Percentiles rank a stretch among this genome's conserved stretches.
phyloP scores from a whole-genome alignment of 2,797 vertebrate genomes.

The Cuculus canorus region DNA sequence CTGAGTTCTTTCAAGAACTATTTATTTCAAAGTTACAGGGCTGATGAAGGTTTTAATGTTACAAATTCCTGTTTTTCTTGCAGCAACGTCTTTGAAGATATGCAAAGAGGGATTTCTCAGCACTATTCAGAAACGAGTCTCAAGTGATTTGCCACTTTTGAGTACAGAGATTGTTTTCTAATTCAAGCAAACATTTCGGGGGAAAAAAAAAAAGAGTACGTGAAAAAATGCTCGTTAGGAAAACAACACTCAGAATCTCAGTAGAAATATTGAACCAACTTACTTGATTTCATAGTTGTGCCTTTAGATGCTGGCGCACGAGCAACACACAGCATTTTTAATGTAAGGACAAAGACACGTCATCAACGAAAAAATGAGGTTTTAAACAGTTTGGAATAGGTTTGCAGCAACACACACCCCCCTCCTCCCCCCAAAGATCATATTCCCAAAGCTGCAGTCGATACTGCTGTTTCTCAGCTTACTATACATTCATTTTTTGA shows the following conservation, averaged over 20 bases:
- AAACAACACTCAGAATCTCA: neutral
- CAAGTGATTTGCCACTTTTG: constrained; percentile 40
- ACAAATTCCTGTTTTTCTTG: constrained; percentile 40
- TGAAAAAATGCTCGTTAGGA: constrained; percentile 21
- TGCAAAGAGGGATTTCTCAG: constrained; percentile 53
- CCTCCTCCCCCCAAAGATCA: neutral
- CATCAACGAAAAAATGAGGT: neutral
- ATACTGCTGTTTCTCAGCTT: neutral
- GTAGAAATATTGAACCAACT: neutral
- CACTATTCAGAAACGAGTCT: constrained; percentile 8
- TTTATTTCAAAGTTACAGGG: constrained; percentile 29
- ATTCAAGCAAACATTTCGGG: constrained; percentile 19
- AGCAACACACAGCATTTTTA: neutral
- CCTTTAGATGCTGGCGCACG: neutral
- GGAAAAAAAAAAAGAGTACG: neutral
- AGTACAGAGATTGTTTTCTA: constrained; percentile 35
- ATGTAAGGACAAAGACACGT: neutral
- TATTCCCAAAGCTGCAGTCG: neutral
- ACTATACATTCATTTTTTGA: rapidly evolving
- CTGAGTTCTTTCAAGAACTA: neutral
- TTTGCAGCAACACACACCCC: neutral
- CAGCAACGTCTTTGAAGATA: constrained; percentile 47
- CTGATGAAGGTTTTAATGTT: constrained; percentile 29
- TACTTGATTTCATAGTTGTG: neutral
- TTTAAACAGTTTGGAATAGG: neutral